phyloP scores from a whole-genome alignment of 2,113 vertebrate species.

The Notothenia coriiceps region DNA sequence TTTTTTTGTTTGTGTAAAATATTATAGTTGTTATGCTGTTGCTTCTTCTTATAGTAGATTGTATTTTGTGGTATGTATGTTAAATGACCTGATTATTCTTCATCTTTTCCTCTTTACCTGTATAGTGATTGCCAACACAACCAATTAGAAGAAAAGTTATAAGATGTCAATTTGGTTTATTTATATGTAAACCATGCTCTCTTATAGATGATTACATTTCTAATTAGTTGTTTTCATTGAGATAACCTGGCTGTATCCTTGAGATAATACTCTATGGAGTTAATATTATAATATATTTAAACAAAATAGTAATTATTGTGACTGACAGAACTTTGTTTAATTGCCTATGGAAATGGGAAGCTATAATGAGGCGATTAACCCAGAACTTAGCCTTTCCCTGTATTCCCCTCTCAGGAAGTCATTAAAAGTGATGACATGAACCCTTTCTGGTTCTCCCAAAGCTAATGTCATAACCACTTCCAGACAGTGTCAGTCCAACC shows the following conservation, averaged over 20 bases:
- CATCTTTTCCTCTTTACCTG: neutral
- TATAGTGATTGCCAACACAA: neutral
- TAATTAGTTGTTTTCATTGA: neutral
- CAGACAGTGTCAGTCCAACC: neutral
- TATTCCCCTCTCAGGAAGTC: neutral
- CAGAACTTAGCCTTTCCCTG: neutral
- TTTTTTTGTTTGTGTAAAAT: neutral
- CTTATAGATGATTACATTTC: neutral
- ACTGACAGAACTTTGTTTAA: neutral
- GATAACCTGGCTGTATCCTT: neutral
- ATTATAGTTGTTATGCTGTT: neutral
- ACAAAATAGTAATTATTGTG: neutral
- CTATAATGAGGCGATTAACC: neutral
- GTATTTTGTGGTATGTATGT: neutral
- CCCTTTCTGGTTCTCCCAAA: neutral
- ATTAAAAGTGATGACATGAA: neutral
- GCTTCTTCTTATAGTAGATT: neutral
- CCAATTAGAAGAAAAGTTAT: neutral
- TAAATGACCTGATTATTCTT: neutral
- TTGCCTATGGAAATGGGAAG: neutral
- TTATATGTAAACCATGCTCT: neutral
- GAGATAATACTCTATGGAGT: neutral
- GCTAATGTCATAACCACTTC: neutral
- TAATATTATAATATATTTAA: neutral
- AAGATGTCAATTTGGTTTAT: neutral